Evolutionary conservation across 1,140 invertebrate genomes (phyloP).

Genomic region (Plodia interpunctella): DNA sequence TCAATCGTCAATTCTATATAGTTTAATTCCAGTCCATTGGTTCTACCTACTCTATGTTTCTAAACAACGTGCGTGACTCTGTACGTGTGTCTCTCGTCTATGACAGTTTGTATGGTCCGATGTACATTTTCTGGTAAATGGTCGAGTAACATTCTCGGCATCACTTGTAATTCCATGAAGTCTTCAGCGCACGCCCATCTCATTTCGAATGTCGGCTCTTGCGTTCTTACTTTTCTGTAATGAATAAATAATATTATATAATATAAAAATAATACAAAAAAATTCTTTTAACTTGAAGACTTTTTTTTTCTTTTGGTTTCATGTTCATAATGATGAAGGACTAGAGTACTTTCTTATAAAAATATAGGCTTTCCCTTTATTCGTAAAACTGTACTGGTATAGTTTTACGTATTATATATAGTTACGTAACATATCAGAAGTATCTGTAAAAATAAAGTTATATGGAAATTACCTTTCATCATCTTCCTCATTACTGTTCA

Average conservation of each 20-base stretch:
- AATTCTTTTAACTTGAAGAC: no score
- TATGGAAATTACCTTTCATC: conserved; percentile 48
- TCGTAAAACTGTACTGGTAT: no score
- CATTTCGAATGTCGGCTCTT: conserved; percentile 83
- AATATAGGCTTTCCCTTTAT: background rate
- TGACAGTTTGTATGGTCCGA: conserved; percentile 80
- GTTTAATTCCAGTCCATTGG: no score
- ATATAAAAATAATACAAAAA: background rate
- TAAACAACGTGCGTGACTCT: conserved; percentile 65
- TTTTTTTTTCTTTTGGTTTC: no score
- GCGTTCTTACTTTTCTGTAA: conserved; percentile 78
- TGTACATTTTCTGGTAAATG: conserved; percentile 85
- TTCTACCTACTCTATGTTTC: background rate
- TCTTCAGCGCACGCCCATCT: conserved; percentile 85
- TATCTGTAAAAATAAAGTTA: background rate
- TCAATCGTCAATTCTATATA: no score
- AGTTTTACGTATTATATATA: no score
- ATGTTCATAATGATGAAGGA: no score
- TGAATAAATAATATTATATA: conserved; percentile 8
- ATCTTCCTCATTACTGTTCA: conserved; percentile 49
- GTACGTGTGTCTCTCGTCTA: conserved; percentile 76
- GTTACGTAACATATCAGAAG: background rate
- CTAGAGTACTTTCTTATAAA: no score
- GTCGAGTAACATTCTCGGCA: conserved; percentile 87
- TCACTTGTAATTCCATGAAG: conserved; percentile 85